Conservation (phyloP, 2,113 vertebrate species). For the Lagenorhynchus albirostris region DNA sequence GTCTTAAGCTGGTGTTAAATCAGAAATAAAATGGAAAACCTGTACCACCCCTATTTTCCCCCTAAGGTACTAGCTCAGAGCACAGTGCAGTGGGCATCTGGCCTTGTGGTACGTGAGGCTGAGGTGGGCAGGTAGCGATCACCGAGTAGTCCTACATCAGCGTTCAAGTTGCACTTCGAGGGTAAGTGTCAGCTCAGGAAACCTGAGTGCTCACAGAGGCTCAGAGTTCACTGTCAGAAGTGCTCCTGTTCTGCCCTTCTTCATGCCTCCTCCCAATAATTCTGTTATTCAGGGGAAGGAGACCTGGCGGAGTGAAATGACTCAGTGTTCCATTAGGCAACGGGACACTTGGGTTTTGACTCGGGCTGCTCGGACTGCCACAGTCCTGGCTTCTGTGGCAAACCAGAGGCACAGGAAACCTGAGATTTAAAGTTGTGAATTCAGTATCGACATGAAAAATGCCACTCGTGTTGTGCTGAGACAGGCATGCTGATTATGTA, state of each 20-base stretch:
- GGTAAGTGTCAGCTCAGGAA: not conserved
- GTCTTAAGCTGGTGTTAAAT: not conserved
- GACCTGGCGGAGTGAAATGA: constrained; percentile 23
- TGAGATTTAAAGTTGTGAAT: constrained; percentile 55
- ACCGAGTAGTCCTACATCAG: not conserved
- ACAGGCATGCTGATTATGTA: constrained; percentile 69
- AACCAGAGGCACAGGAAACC: constrained; percentile 13
- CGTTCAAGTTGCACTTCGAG: not conserved
- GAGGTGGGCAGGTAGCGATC: not conserved
- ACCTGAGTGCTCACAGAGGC: not conserved
- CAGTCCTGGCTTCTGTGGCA: not conserved
- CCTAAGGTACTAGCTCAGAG: not conserved
- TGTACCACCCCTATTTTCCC: not conserved
- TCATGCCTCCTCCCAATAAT: not conserved
- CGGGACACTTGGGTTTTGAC: constrained; percentile 20
- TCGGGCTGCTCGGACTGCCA: not conserved
- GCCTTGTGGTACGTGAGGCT: not conserved
- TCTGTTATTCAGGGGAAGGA: constrained; percentile 23
- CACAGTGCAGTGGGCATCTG: not conserved
- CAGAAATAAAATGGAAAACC: not conserved
- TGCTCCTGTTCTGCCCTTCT: not conserved
- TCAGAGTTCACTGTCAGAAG: not conserved
- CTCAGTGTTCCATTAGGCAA: constrained; percentile 41
- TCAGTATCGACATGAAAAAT: constrained; percentile 61
- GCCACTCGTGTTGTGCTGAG: constrained; percentile 58